Conservation (phyloP, 2,888 invertebrate genomes). For the Serripes groenlandicus region DNA sequence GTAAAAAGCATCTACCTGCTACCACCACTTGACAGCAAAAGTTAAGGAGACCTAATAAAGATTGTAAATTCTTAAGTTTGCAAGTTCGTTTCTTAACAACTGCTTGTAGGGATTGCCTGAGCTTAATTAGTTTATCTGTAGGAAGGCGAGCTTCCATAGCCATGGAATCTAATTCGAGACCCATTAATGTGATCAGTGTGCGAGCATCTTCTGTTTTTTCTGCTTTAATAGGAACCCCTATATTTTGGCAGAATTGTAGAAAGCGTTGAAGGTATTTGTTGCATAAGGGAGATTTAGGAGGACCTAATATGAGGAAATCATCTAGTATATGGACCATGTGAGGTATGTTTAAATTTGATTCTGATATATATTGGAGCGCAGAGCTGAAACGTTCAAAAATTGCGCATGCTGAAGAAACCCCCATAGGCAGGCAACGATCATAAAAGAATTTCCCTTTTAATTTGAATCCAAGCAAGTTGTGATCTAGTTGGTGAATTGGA, state of each 20-base stretch:
- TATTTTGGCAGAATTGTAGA: constrained; percentile 2
- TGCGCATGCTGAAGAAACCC: constrained; percentile 40
- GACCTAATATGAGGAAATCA: constrained; percentile 46
- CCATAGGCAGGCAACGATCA: constrained; percentile 48
- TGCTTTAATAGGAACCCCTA: constrained; percentile 45
- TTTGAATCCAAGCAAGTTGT: constrained; percentile 46
- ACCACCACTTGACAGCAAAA: constrained; percentile 42
- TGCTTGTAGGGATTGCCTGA: not conserved
- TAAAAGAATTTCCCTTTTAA: constrained; percentile 41
- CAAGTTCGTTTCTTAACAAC: not conserved
- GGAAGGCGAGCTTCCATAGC: constrained; percentile 46
- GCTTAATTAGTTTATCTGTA: constrained; percentile 26
- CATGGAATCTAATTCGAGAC: constrained; percentile 48
- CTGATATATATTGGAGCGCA: constrained; percentile 28
- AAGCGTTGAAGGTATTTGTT: constrained; percentile 17
- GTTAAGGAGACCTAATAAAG: constrained; percentile 36
- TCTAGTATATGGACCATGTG: constrained; percentile 49
- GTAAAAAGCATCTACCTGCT: constrained; percentile 35
- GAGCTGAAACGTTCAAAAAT: constrained; percentile 57
- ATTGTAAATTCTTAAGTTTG: constrained; percentile 38
- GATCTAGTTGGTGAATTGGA: constrained; percentile 46
- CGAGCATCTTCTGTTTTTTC: constrained; percentile 35
- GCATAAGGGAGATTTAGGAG: not conserved
- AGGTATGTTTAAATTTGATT: not conserved
- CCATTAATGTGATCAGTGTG: constrained; percentile 35